Base-by-base conservation (phyloP, 2,113 vertebrate species). In the Potamarius usumacintae region DNA sequence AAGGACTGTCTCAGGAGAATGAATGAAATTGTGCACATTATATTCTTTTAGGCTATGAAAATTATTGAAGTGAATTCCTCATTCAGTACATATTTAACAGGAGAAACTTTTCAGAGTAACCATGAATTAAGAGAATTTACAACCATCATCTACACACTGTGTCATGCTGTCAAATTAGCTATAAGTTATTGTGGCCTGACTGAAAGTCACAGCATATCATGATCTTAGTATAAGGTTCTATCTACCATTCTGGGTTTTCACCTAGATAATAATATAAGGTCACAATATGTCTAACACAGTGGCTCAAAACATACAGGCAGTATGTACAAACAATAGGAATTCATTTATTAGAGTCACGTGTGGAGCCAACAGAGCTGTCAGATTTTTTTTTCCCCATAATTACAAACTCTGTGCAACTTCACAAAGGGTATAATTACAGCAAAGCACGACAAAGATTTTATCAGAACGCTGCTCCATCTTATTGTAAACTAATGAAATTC, bases 281-380 rank as follows among this genome's bases (percentile, higher is more conserved):
- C 11, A 42, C 57, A 62, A 62, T 42, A 42, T 22, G 57, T 60
- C 57, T 20, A 80, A 80, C 7, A 30, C 30, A 3, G n/a, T 6
- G 88, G 82, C 92, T 88, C 88, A 88, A 92, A 78, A 77, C 90
- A 85, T 88, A 71, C 90, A 86, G 87, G 90, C 91, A 92, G 93
- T 90, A 89, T 91, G 90, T 79, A 78, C 85, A 92, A 90, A 89
- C 84, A 85, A 84, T 89, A 87, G 89, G 86, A 88, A 88, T 85
- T 20, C 67, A 48, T 91, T 92, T 93, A 93, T 93, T 92, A 79
- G 86, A 90, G 91, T 94, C 93, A 91, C 82, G 85, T 92, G 91
- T 93, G 88, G 91, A 89, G 90, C 90, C 82, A 65, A 67, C 88
- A 82, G 42, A 69, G 87, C 91, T 93, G 93, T 94, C 91, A 91